Percentiles rank a stretch among this genome's conserved stretches.
These are phyloP conservation scores for Notodonta dromedarius DNA, from an alignment of 2,888 invertebrate species.

Conservation along the genomic window DNA sequence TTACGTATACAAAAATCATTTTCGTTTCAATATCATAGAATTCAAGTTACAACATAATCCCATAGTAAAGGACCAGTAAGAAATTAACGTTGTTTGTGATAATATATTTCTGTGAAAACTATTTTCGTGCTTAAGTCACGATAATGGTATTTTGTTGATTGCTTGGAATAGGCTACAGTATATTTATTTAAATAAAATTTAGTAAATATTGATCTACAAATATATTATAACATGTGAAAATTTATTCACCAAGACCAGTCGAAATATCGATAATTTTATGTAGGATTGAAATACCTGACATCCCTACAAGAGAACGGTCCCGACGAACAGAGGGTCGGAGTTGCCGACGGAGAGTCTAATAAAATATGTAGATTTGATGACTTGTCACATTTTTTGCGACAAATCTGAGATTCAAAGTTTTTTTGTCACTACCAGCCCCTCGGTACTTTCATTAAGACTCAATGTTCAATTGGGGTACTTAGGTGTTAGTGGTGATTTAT, in stretches of 20 bases:
- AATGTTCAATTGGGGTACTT: constrained; percentile 45
- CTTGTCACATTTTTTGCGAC: constrained; percentile 83
- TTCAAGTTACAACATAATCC: neutral
- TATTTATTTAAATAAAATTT: neutral
- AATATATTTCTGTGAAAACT: neutral
- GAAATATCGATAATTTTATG: constrained; percentile 55
- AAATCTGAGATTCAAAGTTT: constrained; percentile 82
- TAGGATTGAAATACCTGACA: constrained; percentile 32
- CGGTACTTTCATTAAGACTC: constrained; percentile 59
- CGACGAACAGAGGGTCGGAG: constrained; percentile 75
- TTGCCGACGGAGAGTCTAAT: constrained; percentile 77
- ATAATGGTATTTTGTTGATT: neutral
- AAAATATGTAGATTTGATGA: constrained; percentile 85
- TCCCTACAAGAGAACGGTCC: constrained; percentile 62
- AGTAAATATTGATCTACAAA: too few species aligned
- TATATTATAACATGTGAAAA: too few species aligned
- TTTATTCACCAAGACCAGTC: too few species aligned
- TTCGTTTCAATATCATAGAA: neutral
- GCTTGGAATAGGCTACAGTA: neutral
- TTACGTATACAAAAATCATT: neutral
- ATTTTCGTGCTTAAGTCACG: neutral
- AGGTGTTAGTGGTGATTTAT: constrained; percentile 7
- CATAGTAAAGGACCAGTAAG: neutral
- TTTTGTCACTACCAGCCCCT: constrained; percentile 63
- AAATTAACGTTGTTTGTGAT: neutral